Evolutionary conservation across 1,140 invertebrate genomes (phyloP).

Genomic region (Caenorhabditis latens): DNA sequence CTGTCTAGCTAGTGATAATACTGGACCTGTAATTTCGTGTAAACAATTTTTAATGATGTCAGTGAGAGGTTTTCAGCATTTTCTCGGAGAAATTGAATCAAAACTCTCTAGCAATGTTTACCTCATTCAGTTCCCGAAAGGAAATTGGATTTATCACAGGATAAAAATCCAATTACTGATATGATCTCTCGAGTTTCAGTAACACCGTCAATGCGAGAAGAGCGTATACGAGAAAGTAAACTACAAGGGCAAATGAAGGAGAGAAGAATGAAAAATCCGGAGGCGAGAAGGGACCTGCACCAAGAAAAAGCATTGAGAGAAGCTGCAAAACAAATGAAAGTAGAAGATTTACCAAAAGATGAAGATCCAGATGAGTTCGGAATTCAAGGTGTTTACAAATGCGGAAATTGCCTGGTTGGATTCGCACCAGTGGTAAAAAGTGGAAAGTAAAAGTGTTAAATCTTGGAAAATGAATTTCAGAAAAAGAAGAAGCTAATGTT

Average conservation of each 20-base stretch:
- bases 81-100: no score
- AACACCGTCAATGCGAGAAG: background rate
- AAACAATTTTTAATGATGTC: no score
- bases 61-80: no score
- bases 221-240: slow-evolving; percentile 3
- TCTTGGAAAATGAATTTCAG: slow-evolving; percentile 14
- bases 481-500: slow-evolving; percentile 45
- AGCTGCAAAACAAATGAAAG: background rate
- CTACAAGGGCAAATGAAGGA: slow-evolving; percentile 23
- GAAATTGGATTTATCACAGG: no score
- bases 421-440: slow-evolving; percentile 23
- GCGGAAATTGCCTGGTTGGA: slow-evolving; percentile 32
- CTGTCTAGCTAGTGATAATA: no score
- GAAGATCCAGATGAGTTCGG: slow-evolving; percentile 41
- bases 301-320: background rate
- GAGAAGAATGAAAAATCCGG: slow-evolving; percentile 13
- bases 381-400: slow-evolving; percentile 26
- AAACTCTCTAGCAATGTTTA: no score
- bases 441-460: background rate
- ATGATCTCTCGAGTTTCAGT: background rate
- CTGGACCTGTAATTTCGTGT: no score
- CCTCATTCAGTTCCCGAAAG: no score
- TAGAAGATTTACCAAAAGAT: slow-evolving; percentile 24
- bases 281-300: background rate
- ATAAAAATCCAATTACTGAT: background rate